phyloP scores from a whole-genome alignment of 2,113 vertebrate genomes.

The Gymnocephalus cernua region DNA sequence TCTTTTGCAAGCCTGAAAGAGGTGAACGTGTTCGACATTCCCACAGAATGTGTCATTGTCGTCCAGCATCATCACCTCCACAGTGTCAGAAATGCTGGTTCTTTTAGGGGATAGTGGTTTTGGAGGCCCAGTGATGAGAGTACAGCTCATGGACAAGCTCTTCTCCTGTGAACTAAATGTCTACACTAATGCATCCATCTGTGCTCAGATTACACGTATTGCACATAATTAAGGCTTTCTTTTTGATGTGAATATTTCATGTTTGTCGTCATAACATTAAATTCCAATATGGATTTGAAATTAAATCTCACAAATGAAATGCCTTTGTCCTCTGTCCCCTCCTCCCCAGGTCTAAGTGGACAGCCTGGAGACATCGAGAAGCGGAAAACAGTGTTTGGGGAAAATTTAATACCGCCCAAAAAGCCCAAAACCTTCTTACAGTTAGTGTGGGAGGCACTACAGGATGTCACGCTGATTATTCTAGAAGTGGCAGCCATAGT shows the following conservation, averaged over 20 bases:
- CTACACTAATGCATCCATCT: constrained; percentile 15
- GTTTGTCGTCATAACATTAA: background rate
- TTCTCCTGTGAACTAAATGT: constrained; percentile 17
- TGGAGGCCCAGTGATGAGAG: constrained; percentile 20
- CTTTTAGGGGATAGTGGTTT: constrained; percentile 35
- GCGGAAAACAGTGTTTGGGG: constrained; percentile 94
- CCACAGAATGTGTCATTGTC: constrained; percentile 59
- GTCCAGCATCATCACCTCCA: constrained; percentile 36
- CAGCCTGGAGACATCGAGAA: constrained; percentile 95
- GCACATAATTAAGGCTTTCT: background rate
- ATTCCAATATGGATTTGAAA: background rate
- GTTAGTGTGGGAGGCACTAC: constrained; percentile 99
- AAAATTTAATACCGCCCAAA: constrained; percentile 99
- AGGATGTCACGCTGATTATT: constrained; percentile 99
- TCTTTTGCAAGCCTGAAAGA: constrained; percentile 50
- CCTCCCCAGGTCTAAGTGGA: constrained; percentile 92
- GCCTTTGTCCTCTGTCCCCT: constrained; percentile 23
- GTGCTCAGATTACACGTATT: constrained; percentile 14
- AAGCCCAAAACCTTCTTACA: constrained; percentile 99
- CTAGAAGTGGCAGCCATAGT: constrained; percentile 99
- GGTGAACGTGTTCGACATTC: constrained; percentile 42
- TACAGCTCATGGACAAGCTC: constrained; percentile 8
- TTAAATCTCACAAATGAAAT: background rate
- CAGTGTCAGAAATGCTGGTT: constrained; percentile 48
- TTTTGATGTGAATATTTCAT: constrained; percentile 2